These are phyloP conservation scores for Meta bourneti DNA, from an alignment of 2,888 invertebrate species.

Conservation along the genomic window DNA sequence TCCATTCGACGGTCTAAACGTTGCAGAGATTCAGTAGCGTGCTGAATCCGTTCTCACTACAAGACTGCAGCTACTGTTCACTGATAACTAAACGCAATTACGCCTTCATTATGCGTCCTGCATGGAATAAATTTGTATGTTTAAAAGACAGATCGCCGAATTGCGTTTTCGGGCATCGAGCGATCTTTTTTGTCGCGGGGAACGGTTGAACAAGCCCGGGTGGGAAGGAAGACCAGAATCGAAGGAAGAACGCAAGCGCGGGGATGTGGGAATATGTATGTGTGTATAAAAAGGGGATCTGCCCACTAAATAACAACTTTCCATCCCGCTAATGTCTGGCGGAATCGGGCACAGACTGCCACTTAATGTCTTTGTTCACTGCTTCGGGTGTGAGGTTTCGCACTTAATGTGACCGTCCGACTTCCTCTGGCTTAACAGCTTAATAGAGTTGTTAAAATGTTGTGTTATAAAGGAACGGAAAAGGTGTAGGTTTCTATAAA, in stretches of 20 bases:
- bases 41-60: slow-evolving; percentile 15
- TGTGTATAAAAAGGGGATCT: slow-evolving; percentile 16
- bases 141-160: slow-evolving; percentile 53
- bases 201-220: not conserved
- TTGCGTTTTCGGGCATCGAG: slow-evolving; percentile 30
- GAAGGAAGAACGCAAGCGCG: too few species aligned
- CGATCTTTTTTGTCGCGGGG: slow-evolving; percentile 1
- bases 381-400: not conserved
- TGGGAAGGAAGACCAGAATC: not conserved
- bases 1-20: not conserved
- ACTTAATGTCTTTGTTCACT: slow-evolving; percentile 30
- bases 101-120: slow-evolving; percentile 38
- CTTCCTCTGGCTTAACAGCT: slow-evolving; percentile 12
- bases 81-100: slow-evolving; percentile 45
- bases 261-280: slow-evolving; percentile 7
- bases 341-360: not conserved
- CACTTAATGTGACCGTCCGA: not conserved
- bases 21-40: slow-evolving; percentile 19
- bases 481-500: slow-evolving; percentile 21
- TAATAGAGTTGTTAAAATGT: slow-evolving; percentile 47
- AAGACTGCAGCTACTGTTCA: slow-evolving; percentile 52
- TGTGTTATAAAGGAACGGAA: slow-evolving; percentile 6
- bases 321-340: slow-evolving; percentile 33
- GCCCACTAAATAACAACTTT: slow-evolving; percentile 47
- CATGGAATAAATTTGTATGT: slow-evolving; percentile 57